Evolutionary conservation across 2,888 invertebrate genomes (phyloP), one percentile per base, ranked within the genome.

Genomic region (Acleris laterana): DNA sequence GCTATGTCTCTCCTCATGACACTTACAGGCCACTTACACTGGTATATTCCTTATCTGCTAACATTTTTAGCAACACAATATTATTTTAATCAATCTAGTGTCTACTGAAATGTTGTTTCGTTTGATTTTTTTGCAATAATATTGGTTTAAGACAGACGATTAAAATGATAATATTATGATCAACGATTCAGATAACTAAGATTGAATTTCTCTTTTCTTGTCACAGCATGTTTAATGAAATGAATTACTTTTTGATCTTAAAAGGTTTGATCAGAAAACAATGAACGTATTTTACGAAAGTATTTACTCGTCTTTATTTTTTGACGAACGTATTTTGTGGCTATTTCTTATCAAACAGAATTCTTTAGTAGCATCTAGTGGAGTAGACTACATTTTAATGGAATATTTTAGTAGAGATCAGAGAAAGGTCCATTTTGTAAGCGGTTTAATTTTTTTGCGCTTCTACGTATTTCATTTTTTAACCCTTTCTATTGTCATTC

Each of bases 181-280:
- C 56, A 44, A 44, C 17, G 44, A 44, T 44, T 42, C 56, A 17
- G 44, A n/a, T 19, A n/a, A n/a, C 22, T n/a, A 44, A 25, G 38
- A 44, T 25, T 44, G 19, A 56, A 22, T 38, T 56, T 56, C 42
- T 44, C 44, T 25, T 56, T 44, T 22, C 22, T n/a, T 20, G 56
- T 56, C 56, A 22, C 25, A 56, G 56, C 56, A 56, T 73, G 78
- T 85, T 87, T 86, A 87, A 87, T 87, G 87, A 87, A 81, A 79
- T 78, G 68, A 72, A 74, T 72, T 62, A 68, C 68, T 64, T 67
- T 46, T 55, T 50, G 55, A 55, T 56, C 44, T 56, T 56, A n/a
- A 44, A 44, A 20, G n/a, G 32, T 38, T 38, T n/a, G 53, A 53
- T 53, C 52, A 13, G 38, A 38, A 53, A 53, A 53, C 53, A 53